Evolutionary conservation across 2,113 vertebrate genomes (phyloP).

Genomic region (Genyomyrus donnyi): DNA sequence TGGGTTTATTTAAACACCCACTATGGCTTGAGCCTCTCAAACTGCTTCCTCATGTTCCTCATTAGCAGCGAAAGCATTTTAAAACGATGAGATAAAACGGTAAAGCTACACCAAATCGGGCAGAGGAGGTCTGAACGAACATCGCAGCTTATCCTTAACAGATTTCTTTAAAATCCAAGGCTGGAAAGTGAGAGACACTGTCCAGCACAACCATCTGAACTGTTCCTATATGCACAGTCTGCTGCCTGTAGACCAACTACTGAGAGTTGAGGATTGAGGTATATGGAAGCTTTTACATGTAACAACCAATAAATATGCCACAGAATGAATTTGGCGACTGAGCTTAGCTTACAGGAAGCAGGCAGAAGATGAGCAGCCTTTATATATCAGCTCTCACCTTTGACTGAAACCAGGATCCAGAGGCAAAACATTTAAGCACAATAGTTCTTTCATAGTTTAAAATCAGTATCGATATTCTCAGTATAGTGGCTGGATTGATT

Average conservation of each 20-base stretch:
- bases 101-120: conserved; percentile 26
- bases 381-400: neutral
- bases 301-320: neutral
- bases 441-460: conserved; percentile 67
- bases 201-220: neutral
- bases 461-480: conserved; percentile 50
- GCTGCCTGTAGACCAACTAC: neutral
- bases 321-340: neutral
- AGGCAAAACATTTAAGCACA: conserved; percentile 52
- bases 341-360: neutral
- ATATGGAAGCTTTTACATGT: neutral
- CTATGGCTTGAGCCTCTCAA: conserved; percentile 31
- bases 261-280: neutral
- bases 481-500: conserved; percentile 56
- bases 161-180: neutral
- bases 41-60: conserved; percentile 52
- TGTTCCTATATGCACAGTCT: neutral
- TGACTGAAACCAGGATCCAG: neutral
- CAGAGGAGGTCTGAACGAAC: conserved; percentile 18
- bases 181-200: neutral
- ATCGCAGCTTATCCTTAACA: conserved; percentile 1
- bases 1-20: conserved; percentile 40
- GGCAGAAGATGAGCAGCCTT: neutral
- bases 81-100: conserved; percentile 64
- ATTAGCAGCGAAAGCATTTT: conserved; percentile 66